phyloP scores from a whole-genome alignment of 2,888 invertebrate species.

The Blastobasis lacticolella region DNA sequence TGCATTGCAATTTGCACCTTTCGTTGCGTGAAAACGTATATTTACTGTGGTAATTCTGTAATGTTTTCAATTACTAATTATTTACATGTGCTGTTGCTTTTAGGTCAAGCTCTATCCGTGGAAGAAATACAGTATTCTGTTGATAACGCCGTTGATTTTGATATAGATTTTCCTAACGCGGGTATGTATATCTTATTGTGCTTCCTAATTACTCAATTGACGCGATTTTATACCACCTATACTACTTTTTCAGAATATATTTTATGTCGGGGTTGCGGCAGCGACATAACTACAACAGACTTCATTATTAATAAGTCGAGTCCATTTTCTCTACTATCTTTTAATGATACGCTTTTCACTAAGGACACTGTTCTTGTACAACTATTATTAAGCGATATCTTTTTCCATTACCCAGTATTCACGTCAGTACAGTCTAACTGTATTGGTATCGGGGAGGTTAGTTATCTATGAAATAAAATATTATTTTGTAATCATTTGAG shows the following conservation, averaged over 20 bases:
- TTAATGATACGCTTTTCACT: conserved; percentile 39
- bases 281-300: conserved; percentile 27
- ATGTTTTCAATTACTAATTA: too few relatives aligned
- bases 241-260: conserved; percentile 33
- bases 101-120: too few relatives aligned
- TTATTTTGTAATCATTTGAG: neutral
- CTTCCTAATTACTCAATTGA: neutral
- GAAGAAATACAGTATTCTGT: too few relatives aligned
- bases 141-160: too few relatives aligned
- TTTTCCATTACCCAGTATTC: conserved; percentile 38
- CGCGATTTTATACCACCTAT: neutral
- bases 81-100: too few relatives aligned
- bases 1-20: too few relatives aligned
- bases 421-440: conserved; percentile 35
- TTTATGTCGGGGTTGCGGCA: conserved; percentile 47
- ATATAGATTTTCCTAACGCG: too few relatives aligned
- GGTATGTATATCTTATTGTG: neutral
- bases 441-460: conserved; percentile 43
- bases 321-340: conserved; percentile 27
- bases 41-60: too few relatives aligned
- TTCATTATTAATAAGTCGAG: conserved; percentile 33
- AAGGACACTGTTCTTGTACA: conserved; percentile 38
- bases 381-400: conserved; percentile 31
- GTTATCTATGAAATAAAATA: neutral
- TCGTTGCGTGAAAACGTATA: too few relatives aligned